These are phyloP conservation scores for Macrobrachium rosenbergii DNA, from an alignment of 1,140 invertebrate genomes.

Conservation along the genomic window DNA sequence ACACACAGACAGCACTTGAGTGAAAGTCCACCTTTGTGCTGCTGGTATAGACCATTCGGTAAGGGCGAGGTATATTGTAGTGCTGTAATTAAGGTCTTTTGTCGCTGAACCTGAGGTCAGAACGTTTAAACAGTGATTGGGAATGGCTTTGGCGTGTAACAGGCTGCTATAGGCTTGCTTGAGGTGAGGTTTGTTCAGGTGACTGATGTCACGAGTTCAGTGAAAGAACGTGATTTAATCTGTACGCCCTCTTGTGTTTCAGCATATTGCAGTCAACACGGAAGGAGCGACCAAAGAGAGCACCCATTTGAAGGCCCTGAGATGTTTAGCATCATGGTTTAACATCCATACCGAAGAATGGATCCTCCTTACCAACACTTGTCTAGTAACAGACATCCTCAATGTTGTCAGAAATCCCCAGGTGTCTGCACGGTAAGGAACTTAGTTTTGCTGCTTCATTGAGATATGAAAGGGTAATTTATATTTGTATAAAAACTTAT, in stretches of 20 bases:
- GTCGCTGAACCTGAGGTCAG: no score
- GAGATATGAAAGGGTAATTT: constrained; percentile 12
- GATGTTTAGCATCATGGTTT: constrained; percentile 66
- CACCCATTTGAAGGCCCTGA: constrained; percentile 53
- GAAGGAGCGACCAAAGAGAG: constrained; percentile 54
- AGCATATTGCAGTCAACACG: constrained; percentile 55
- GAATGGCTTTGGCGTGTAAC: no score
- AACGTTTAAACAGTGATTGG: no score
- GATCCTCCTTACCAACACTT: constrained; percentile 51
- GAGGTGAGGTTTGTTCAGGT: no score
- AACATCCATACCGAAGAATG: constrained; percentile 66
- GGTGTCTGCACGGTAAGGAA: constrained; percentile 43
- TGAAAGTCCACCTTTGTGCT: no score
- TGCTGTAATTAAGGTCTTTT: no score
- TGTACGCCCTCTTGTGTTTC: neutral
- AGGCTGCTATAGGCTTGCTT: no score
- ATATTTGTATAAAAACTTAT: no score
- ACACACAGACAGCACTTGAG: no score
- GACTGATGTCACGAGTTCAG: no score
- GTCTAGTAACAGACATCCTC: constrained; percentile 56
- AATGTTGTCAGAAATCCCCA: constrained; percentile 62
- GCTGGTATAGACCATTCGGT: no score
- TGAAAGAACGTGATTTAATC: neutral
- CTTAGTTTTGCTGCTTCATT: constrained; percentile 62
- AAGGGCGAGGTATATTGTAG: no score